A percentile compares a stretch with the other conserved stretches of the same genome.
phyloP scores from a whole-genome alignment of 2,888 invertebrate genomes.

The Cephalotes varians region DNA sequence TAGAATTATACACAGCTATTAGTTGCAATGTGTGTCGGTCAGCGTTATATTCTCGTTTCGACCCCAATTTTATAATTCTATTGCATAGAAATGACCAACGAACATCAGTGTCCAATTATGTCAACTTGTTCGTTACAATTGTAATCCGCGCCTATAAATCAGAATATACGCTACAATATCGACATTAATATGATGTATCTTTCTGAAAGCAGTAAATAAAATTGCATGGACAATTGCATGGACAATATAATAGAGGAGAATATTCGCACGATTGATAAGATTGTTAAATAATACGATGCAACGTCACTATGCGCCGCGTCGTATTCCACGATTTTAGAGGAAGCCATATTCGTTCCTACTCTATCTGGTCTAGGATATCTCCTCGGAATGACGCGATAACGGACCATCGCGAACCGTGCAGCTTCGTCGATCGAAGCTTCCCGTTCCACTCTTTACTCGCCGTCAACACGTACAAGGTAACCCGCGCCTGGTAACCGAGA shows the following conservation, averaged over 20 bases:
- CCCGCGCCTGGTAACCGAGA: slow-evolving; percentile 38
- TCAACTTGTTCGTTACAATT: slow-evolving; percentile 1
- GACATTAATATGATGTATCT: background rate
- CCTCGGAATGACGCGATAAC: slow-evolving; percentile 64
- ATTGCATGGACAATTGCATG: background rate
- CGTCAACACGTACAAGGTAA: slow-evolving; percentile 67
- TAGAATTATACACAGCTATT: background rate
- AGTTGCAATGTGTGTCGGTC: background rate
- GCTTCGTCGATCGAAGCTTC: slow-evolving; percentile 67
- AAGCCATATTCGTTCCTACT: slow-evolving; percentile 58
- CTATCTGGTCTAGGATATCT: slow-evolving; percentile 61
- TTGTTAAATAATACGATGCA: slow-evolving; percentile 3
- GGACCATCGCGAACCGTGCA: slow-evolving; percentile 54
- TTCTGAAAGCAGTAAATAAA: background rate
- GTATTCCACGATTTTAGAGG: slow-evolving; percentile 41
- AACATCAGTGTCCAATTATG: slow-evolving; percentile 12
- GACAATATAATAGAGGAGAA: background rate
- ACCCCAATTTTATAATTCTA: slow-evolving; percentile 4
- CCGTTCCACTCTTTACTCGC: slow-evolving; percentile 67
- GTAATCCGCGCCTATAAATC: slow-evolving; percentile 13
- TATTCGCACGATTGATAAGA: slow-evolving; percentile 23
- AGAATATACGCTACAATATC: background rate
- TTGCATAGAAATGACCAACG: slow-evolving; percentile 4
- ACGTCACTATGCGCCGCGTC: background rate
- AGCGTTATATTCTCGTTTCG: slow-evolving; percentile 14